phyloP scores from a whole-genome alignment of 2,797 vertebrate species.

The Acridotheres tristis region DNA sequence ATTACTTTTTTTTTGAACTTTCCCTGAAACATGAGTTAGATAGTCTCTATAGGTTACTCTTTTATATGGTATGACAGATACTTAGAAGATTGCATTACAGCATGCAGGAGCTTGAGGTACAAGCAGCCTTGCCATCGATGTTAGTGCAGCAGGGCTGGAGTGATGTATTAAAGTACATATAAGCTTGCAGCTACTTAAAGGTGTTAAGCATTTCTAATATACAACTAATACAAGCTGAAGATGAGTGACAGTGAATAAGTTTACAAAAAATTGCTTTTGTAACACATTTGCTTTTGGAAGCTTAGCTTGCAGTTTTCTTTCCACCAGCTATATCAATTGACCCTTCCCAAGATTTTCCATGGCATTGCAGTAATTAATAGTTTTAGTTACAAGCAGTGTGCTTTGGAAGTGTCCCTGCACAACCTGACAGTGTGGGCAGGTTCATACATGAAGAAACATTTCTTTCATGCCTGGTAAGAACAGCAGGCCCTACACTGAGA shows the following conservation, averaged over 20 bases:
- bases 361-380: accelerated
- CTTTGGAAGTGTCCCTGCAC: not conserved
- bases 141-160: not conserved
- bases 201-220: not conserved
- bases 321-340: accelerated
- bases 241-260: not conserved
- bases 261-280: not conserved
- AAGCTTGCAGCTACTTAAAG: not conserved
- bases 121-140: not conserved
- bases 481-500: not conserved
- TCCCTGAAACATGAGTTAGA: not conserved
- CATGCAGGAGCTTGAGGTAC: not conserved
- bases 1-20: not conserved
- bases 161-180: not conserved
- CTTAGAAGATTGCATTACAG: not conserved
- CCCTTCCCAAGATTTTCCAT: not conserved
- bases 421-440: not conserved
- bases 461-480: not conserved
- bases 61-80: not conserved
- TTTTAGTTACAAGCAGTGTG: not conserved
- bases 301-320: not conserved
- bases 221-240: not conserved
- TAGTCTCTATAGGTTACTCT: not conserved
- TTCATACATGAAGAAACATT: not conserved
- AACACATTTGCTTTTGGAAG: not conserved